Evolutionary conservation across 2,888 invertebrate species (phyloP).

Genomic region (Zaprionus lineosus): DNA sequence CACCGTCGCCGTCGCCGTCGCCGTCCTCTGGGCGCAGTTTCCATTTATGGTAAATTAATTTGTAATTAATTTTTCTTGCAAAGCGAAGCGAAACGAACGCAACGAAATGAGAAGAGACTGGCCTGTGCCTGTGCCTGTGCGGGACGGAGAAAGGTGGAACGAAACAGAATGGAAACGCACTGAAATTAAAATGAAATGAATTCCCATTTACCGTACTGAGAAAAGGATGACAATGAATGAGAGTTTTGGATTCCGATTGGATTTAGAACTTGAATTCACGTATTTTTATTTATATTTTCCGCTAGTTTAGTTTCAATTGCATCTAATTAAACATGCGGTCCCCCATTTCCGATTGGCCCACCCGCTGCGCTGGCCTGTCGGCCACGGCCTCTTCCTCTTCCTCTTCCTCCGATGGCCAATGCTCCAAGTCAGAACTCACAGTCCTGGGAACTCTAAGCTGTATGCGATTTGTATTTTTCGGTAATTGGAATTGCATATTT

Average conservation of each 20-base stretch:
- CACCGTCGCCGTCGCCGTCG: neutral
- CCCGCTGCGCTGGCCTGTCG: neutral
- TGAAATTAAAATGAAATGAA: conserved; percentile 22
- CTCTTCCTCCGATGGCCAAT: too few species aligned
- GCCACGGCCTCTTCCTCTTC: neutral
- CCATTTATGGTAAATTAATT: conserved; percentile 79
- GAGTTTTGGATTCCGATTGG: neutral
- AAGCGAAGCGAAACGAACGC: conserved; percentile 25
- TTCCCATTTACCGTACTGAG: conserved; percentile 29
- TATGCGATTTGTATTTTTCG: conserved; percentile 65
- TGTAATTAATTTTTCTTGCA: conserved; percentile 74
- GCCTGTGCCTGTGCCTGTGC: too few species aligned
- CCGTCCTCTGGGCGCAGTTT: conserved; percentile 29
- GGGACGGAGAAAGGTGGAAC: conserved; percentile 6
- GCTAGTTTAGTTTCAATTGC: conserved; percentile 78
- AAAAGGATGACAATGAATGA: neutral
- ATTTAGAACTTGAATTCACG: conserved; percentile 13
- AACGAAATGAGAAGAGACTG: conserved; percentile 7
- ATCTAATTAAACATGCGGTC: conserved; percentile 76
- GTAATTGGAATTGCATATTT: conserved; percentile 80
- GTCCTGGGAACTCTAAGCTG: conserved; percentile 54
- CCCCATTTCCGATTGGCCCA: conserved; percentile 59
- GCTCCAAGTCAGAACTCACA: too few species aligned
- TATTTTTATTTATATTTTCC: conserved; percentile 69
- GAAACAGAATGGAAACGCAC: conserved; percentile 17